Evolutionary conservation across 2,797 vertebrate genomes (phyloP).

Genomic region (Antrozous pallidus): DNA sequence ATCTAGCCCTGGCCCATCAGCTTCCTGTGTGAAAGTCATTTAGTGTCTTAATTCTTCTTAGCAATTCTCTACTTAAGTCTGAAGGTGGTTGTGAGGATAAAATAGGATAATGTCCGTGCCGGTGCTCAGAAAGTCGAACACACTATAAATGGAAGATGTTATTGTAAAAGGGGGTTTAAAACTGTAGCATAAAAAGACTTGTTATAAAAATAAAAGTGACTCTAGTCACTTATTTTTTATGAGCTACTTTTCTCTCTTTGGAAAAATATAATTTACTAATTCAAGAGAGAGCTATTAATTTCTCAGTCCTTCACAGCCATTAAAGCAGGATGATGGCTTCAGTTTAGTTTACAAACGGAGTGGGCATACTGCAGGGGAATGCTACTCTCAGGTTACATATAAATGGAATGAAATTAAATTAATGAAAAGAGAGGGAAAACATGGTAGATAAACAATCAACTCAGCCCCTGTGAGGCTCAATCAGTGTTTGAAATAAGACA

Average conservation of each 20-base stretch:
- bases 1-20: not conserved
- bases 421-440: constrained; percentile 68
- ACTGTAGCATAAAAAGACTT: constrained; percentile 66
- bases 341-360: constrained; percentile 70
- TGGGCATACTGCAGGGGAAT: constrained; percentile 51
- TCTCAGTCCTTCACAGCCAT: constrained; percentile 73
- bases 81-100: constrained; percentile 46
- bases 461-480: not conserved
- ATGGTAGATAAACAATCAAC: constrained; percentile 43
- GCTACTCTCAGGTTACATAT: constrained; percentile 69
- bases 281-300: constrained; percentile 76
- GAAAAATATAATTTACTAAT: constrained; percentile 79
- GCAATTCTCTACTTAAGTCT: not conserved
- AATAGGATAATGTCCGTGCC: constrained; percentile 7
- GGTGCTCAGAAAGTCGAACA: constrained; percentile 15
- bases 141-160: constrained; percentile 42
- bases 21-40: not conserved
- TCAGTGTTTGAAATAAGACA: constrained; percentile 17
- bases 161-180: constrained; percentile 61
- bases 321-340: constrained; percentile 67
- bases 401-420: constrained; percentile 74
- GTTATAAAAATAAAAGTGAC: constrained; percentile 75
- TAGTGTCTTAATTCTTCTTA: not conserved
- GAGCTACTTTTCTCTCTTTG: constrained; percentile 74
- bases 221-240: constrained; percentile 78